Conservation (phyloP, 2,113 vertebrate species). For the Irena cyanogastra region DNA sequence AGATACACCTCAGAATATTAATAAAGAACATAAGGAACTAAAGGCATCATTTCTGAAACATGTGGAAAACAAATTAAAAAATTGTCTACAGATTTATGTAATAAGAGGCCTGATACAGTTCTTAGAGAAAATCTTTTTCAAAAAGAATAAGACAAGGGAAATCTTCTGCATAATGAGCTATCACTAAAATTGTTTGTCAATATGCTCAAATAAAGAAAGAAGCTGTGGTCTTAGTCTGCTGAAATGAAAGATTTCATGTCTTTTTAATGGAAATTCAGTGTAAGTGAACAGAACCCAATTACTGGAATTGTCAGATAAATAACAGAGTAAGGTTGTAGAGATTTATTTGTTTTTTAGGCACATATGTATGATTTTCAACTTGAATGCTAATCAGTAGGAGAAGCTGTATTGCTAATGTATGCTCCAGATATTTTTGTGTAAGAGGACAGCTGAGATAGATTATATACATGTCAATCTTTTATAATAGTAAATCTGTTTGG, state of each 20-base stretch:
- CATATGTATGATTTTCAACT: not conserved
- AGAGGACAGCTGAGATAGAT: constrained; percentile 11
- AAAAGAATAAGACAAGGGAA: not conserved
- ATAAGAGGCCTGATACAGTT: not conserved
- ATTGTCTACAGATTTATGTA: not conserved
- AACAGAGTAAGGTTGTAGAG: not conserved
- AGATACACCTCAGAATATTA: not conserved
- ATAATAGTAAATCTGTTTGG: not conserved
- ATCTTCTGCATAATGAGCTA: not conserved
- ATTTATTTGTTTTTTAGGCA: constrained; percentile 2
- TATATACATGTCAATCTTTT: not conserved
- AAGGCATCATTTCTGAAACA: not conserved
- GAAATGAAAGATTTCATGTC: not conserved
- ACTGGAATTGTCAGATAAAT: constrained; percentile 39
- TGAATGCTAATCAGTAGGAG: not conserved
- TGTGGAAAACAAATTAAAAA: not conserved
- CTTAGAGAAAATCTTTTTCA: not conserved
- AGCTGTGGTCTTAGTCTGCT: not conserved
- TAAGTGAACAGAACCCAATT: not conserved
- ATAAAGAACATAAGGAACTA: not conserved
- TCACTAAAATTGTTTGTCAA: not conserved
- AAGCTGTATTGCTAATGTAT: not conserved
- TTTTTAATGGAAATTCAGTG: not conserved
- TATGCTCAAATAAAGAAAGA: not conserved
- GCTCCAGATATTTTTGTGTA: constrained; percentile 2